These are phyloP conservation scores for Bos indicus DNA, from an alignment of 2,113 vertebrate species.

Conservation along the genomic window DNA sequence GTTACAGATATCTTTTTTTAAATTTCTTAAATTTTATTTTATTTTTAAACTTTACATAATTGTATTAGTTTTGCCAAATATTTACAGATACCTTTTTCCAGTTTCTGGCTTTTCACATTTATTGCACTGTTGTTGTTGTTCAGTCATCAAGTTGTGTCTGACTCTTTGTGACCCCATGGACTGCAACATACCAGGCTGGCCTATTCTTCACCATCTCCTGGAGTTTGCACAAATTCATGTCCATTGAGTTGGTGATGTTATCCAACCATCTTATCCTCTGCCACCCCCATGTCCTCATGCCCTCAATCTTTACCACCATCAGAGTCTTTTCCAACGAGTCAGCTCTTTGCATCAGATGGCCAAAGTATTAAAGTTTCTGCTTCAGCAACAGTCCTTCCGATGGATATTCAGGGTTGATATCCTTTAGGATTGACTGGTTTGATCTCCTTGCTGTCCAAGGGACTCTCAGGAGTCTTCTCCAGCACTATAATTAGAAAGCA, in stretches of 20 bases:
- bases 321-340: not conserved
- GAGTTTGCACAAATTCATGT: not conserved
- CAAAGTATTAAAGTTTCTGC: not conserved
- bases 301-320: not conserved
- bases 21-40: no score
- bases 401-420: not conserved
- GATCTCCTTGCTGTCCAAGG: not conserved
- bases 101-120: not conserved
- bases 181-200: not conserved
- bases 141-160: not conserved
- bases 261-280: not conserved
- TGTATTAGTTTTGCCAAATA: no score
- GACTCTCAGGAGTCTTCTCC: not conserved
- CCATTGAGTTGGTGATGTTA: not conserved
- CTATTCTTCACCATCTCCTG: not conserved
- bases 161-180: not conserved
- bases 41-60: no score
- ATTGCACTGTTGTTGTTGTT: not conserved
- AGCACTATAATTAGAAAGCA: not conserved
- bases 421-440: not conserved
- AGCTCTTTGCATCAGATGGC: not conserved
- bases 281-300: not conserved
- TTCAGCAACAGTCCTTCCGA: not conserved
- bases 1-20: not conserved
- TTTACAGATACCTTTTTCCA: not conserved